Percentiles rank a stretch among this genome's conserved stretches.
These are phyloP conservation scores for Neoarius graeffei DNA, from an alignment of 2,113 vertebrate genomes.

Conservation along the genomic window DNA sequence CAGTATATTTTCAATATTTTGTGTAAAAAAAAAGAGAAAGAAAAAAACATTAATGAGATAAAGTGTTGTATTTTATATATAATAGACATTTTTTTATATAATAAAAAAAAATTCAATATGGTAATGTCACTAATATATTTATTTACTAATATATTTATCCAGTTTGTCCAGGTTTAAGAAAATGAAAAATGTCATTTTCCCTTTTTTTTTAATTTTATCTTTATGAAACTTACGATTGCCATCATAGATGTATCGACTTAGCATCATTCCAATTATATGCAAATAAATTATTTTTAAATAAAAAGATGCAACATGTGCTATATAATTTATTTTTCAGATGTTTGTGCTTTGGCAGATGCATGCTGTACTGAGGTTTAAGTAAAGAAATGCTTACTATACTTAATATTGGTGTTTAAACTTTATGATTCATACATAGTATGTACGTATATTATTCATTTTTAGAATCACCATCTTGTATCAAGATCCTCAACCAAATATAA, in stretches of 20 bases:
- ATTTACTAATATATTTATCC: conserved; percentile 99
- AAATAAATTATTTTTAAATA: conserved; percentile 84
- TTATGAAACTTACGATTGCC: conserved; percentile 71
- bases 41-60: conserved; percentile 80
- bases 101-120: conserved; percentile 93
- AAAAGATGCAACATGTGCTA: conserved; percentile 32
- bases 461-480: neutral
- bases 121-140: conserved; percentile 97
- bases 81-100: conserved; percentile 88
- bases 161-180: conserved; percentile 76
- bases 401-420: neutral
- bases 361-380: neutral
- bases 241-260: conserved; percentile 75
- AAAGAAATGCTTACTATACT: neutral
- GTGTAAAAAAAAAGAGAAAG: conserved; percentile 76
- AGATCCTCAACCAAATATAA: neutral
- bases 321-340: conserved; percentile 16
- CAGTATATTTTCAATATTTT: conserved; percentile 82
- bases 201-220: conserved; percentile 74
- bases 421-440: neutral
- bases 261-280: conserved; percentile 78
- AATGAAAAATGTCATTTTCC: conserved; percentile 55
- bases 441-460: neutral
- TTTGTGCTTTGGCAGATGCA: neutral
- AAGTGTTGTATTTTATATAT: conserved; percentile 88